A percentile compares a stretch with the other conserved stretches of the same genome.
These are phyloP conservation scores for Lophius americanus DNA, from an alignment of 2,797 vertebrate species.

Conservation along the genomic window DNA sequence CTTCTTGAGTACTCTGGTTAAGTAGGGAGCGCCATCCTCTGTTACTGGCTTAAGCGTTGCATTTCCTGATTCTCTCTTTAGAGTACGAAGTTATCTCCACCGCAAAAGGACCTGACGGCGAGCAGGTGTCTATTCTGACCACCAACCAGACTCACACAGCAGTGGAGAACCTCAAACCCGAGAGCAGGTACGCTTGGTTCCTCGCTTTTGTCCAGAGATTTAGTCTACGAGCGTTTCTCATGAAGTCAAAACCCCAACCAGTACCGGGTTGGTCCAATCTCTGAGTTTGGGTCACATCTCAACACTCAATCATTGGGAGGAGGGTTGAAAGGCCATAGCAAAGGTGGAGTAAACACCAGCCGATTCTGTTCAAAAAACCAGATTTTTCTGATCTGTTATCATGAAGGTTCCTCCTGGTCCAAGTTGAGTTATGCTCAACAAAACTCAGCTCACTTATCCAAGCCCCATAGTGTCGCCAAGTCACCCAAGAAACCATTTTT, in stretches of 20 bases:
- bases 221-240: not conserved
- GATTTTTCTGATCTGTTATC: no score
- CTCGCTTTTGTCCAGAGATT: not conserved
- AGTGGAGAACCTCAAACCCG: conserved; percentile 93
- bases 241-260: not conserved
- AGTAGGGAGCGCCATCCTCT: no score
- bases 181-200: conserved; percentile 86
- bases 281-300: not conserved
- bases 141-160: conserved; percentile 95
- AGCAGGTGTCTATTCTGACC: conserved; percentile 88
- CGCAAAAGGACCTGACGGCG: conserved; percentile 87
- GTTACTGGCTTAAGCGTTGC: not conserved
- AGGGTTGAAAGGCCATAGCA: no score
- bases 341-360: no score
- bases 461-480: no score
- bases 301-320: not conserved
- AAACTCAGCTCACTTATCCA: no score
- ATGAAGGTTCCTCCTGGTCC: no score
- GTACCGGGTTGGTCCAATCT: no score
- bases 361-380: no score
- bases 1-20: no score
- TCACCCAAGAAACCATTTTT: no score
- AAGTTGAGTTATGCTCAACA: no score
- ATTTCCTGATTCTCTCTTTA: conserved; percentile 56
- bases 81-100: conserved; percentile 94